Evolutionary conservation across 2,888 invertebrate genomes (phyloP).

Genomic region (Lissonota sp.): DNA sequence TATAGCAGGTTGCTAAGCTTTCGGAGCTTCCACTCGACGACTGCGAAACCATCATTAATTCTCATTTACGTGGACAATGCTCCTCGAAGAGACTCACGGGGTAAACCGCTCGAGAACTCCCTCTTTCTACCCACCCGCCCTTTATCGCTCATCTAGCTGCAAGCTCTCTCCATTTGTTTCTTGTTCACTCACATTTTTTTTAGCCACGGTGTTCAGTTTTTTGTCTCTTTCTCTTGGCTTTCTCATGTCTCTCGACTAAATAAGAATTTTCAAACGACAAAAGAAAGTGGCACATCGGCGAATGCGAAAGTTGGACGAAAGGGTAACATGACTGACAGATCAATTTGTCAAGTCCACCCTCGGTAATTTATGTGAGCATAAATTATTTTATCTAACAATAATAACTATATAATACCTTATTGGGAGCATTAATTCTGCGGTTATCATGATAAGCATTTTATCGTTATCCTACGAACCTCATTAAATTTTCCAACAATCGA

Average conservation of each 20-base stretch:
- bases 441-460: too few relatives aligned
- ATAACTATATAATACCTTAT: too few relatives aligned
- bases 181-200: constrained; percentile 22
- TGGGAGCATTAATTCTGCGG: too few relatives aligned
- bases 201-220: constrained; percentile 16
- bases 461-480: too few relatives aligned
- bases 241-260: background rate
- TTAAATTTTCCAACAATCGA: too few relatives aligned
- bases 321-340: background rate
- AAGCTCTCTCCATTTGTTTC: constrained; percentile 31
- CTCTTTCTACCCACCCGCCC: constrained; percentile 3
- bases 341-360: background rate
- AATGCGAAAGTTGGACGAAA: background rate
- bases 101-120: constrained; percentile 33
- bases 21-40: constrained; percentile 40
- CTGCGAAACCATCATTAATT: constrained; percentile 66
- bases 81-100: constrained; percentile 56
- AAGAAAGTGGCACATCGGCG: background rate
- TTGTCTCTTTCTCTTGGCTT: background rate
- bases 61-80: constrained; percentile 67
- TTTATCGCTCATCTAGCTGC: constrained; percentile 37
- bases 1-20: constrained; percentile 40
- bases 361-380: too few relatives aligned
- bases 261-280: background rate
- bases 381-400: too few relatives aligned